Base-by-base conservation (phyloP, 2,888 invertebrate genomes). In the Margaritifera margaritifera region DNA sequence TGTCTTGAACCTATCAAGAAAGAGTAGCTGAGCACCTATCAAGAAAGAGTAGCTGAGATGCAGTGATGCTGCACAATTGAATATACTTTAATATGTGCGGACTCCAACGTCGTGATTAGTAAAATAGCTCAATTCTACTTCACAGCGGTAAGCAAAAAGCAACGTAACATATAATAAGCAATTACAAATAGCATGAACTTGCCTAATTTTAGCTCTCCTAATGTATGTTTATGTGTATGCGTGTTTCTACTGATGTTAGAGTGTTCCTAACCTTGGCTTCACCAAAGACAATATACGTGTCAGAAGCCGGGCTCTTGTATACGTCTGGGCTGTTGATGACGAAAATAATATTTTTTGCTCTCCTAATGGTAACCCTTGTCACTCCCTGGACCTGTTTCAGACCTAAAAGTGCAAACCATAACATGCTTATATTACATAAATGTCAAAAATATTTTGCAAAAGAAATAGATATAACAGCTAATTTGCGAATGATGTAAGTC, bases 231-330 rank as follows among this genome's bases (percentile, higher is more conserved):
- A 25, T 20, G n/a, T 62, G 11, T 57, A 31, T 31, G 8, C 8
- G 1, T 31, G 8, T 31, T 31, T 31, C 31, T 8, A 31, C 20
- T n/a, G 20, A 57, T n/a, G 42, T 42, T 8, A 20, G 8, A 31
- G 31, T 31, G 8, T 50, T 31, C 57, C 73, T 69, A 80, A 92
- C 92, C 91, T 99, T 99, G 50, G 99, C 99, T 91, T 99, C 99
- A 62, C 99, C 99, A 89, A 99, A 99, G 57, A 99, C 96, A 82
- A 99, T 98, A 92, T 99, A 99, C 0, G 99, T 99, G 91, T 99
- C 99, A 22, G 98, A 98, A 80, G 98, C 98, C 2, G 99, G 99
- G 74, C 86, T 86, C 79, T 89, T 89, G 81, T 83, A 89, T 19
- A 89, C 99, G 88, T 99, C 99, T 11, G 99, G 99, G 83, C 97